Percentiles rank a stretch among this genome's conserved stretches.
Evolutionary conservation across 2,113 vertebrate genomes (phyloP).

Genomic region (Rutilus rutilus): DNA sequence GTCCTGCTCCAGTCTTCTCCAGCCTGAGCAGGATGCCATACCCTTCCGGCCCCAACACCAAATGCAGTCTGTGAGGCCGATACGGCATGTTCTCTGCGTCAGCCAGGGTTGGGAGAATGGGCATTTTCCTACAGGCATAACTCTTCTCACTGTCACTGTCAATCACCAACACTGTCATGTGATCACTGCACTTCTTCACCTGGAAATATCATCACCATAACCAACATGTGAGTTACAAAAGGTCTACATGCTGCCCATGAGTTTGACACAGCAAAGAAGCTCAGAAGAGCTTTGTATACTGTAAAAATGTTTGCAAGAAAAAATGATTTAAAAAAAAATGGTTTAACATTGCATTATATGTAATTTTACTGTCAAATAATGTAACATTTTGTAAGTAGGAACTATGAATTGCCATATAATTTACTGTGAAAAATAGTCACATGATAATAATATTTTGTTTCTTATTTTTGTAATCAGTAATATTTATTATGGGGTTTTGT

Average conservation of each 20-base stretch:
- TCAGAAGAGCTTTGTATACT: too few species aligned
- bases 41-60: slow-evolving; percentile 80
- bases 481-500: background rate
- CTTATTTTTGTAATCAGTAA: background rate
- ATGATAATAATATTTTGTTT: background rate
- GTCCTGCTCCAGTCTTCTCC: slow-evolving; percentile 70
- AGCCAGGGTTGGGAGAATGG: slow-evolving; percentile 80
- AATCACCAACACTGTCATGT: slow-evolving; percentile 85
- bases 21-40: slow-evolving; percentile 91
- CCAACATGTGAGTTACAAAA: background rate
- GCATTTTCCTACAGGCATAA: slow-evolving; percentile 76
- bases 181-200: slow-evolving; percentile 79
- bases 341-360: background rate
- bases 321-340: background rate
- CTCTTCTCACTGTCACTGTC: slow-evolving; percentile 79
- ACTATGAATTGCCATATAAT: too few species aligned
- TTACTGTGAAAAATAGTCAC: too few species aligned
- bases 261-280: background rate
- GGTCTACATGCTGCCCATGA: background rate
- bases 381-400: background rate
- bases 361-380: background rate
- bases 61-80: slow-evolving; percentile 76
- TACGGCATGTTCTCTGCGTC: slow-evolving; percentile 78
- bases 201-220: slow-evolving; percentile 58
- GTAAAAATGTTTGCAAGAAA: too few species aligned